phyloP scores from a whole-genome alignment of 2,888 invertebrate genomes.

The Megastigmus dorsalis region DNA sequence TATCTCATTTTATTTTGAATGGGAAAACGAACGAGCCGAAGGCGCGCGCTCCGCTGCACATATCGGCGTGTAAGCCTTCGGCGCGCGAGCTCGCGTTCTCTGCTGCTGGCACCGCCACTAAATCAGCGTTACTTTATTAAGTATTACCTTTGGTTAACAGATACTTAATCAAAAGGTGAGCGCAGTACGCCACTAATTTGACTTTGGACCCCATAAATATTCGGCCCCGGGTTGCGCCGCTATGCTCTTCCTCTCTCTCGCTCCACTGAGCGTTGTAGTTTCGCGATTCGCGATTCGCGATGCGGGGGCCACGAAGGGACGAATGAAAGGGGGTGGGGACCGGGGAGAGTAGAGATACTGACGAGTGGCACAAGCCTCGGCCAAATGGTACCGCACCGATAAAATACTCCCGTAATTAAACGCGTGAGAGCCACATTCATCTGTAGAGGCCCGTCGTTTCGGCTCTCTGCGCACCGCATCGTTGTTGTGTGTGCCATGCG shows the following conservation, averaged over 20 bases:
- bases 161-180: conserved; percentile 74
- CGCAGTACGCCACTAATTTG: conserved; percentile 75
- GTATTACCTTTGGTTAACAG: conserved; percentile 75
- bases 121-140: conserved; percentile 75
- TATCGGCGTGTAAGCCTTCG: conserved; percentile 56
- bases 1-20: conserved; percentile 74
- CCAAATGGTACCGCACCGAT: conserved; percentile 70
- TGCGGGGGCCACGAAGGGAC: conserved; percentile 47
- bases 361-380: conserved; percentile 61
- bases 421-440: conserved; percentile 68
- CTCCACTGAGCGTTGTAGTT: conserved; percentile 21
- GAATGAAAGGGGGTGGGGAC: conserved; percentile 58
- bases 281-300: conserved; percentile 55
- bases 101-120: conserved; percentile 62
- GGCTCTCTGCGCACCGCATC: neutral
- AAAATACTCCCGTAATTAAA: conserved; percentile 74
- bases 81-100: conserved; percentile 48
- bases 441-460: conserved; percentile 57
- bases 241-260: neutral
- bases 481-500: neutral
- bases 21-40: conserved; percentile 72
- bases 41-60: conserved; percentile 61
- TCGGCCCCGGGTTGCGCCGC: conserved; percentile 59
- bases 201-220: conserved; percentile 75
- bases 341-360: conserved; percentile 52